phyloP scores from a whole-genome alignment of 2,113 vertebrate species.

The Phaetusa simplex region DNA sequence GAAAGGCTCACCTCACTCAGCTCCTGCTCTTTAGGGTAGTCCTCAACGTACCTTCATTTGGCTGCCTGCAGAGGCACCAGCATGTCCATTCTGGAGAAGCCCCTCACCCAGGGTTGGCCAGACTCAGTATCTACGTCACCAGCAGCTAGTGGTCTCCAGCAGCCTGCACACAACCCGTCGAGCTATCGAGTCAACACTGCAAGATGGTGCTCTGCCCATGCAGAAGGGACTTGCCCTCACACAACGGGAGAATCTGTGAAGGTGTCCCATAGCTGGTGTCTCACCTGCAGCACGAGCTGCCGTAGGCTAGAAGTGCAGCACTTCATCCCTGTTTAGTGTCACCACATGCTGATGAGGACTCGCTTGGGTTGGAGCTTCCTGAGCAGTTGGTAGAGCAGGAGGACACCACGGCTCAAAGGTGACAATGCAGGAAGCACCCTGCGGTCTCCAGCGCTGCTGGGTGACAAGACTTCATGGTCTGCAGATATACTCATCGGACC shows the following conservation, averaged over 20 bases:
- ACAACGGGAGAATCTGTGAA: neutral
- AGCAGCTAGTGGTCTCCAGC: neutral
- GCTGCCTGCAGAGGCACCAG: neutral
- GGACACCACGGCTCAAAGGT: neutral
- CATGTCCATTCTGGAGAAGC: accelerated
- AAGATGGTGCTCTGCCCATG: neutral
- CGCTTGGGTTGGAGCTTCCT: neutral
- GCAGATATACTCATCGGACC: constrained; percentile 79
- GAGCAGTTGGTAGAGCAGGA: neutral
- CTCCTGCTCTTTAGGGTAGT: neutral
- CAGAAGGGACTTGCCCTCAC: neutral
- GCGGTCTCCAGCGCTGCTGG: neutral
- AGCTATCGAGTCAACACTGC: neutral
- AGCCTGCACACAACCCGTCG: neutral
- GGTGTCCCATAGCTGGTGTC: neutral
- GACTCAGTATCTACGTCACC: neutral
- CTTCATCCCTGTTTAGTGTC: neutral
- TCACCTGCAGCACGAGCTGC: neutral
- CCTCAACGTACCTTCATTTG: neutral
- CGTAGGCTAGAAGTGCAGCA: accelerated
- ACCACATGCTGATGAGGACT: accelerated
- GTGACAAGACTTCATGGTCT: neutral
- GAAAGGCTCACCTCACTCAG: neutral
- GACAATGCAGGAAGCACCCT: neutral
- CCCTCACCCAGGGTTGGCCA: neutral